A percentile compares a stretch with the other conserved stretches of the same genome.
phyloP scores from a whole-genome alignment of 2,888 invertebrate species.

The Archips xylosteana region DNA sequence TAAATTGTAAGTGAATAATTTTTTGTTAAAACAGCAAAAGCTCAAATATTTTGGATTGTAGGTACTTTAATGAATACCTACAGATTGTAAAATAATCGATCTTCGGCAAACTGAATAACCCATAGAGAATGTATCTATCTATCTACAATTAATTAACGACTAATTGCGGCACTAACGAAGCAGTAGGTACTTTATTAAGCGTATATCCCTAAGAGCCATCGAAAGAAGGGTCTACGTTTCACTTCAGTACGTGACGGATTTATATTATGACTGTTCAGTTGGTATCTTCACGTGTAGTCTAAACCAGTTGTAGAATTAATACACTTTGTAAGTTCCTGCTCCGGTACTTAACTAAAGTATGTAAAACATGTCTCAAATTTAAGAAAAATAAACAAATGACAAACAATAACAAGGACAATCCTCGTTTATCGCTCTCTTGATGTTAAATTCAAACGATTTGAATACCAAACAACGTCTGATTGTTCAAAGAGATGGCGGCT shows the following conservation, averaged over 20 bases:
- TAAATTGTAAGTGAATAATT: no score
- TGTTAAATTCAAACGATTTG: constrained; percentile 21
- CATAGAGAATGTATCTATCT: not conserved
- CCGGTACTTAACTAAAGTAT: not conserved
- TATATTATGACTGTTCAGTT: constrained; percentile 10
- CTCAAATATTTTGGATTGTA: no score
- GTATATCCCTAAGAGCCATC: constrained; percentile 45
- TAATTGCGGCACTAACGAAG: constrained; percentile 46
- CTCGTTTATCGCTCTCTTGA: constrained; percentile 22
- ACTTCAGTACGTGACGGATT: constrained; percentile 49
- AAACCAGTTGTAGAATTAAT: not conserved
- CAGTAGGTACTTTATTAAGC: constrained; percentile 52
- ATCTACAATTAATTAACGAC: constrained; percentile 7
- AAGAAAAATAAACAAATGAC: not conserved
- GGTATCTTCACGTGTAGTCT: not conserved
- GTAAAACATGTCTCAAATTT: not conserved
- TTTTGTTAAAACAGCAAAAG: no score
- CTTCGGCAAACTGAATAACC: not conserved
- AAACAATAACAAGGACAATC: not conserved
- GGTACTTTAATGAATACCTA: no score
- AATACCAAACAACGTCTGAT: constrained; percentile 35
- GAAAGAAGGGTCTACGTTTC: constrained; percentile 49
- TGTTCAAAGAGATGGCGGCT: constrained; percentile 32
- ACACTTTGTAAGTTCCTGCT: not conserved
- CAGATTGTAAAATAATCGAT: no score